Evolutionary conservation across 2,113 vertebrate species (phyloP).

Genomic region (Corythaeola cristata): DNA sequence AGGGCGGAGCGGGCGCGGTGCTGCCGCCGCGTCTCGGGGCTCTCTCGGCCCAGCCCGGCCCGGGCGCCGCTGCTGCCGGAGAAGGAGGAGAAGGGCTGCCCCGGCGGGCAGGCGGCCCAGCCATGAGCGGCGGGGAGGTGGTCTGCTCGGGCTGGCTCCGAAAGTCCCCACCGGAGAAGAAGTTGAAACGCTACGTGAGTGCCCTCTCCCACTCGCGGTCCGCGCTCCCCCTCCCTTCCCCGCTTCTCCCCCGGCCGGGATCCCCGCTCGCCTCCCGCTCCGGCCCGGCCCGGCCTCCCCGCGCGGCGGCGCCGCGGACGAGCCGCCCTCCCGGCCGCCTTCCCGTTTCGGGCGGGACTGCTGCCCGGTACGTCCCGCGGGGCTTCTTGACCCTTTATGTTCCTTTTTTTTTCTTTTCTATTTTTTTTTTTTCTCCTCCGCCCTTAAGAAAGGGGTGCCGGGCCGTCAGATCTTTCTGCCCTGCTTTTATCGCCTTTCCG

Average conservation of each 20-base stretch:
- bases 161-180: slow-evolving; percentile 98
- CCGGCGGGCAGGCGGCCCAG: slow-evolving; percentile 52
- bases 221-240: background rate
- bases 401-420: background rate
- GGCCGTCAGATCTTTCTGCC: background rate
- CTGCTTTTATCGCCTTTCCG: background rate
- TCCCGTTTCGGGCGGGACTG: background rate
- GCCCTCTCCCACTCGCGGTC: background rate
- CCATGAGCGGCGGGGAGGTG: slow-evolving; percentile 94
- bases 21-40: background rate
- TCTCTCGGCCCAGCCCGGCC: background rate
- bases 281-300: background rate
- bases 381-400: background rate
- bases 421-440: too few relatives aligned
- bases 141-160: slow-evolving; percentile 93
- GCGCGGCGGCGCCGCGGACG: background rate
- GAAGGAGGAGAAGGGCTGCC: background rate
- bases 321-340: background rate
- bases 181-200: slow-evolving; percentile 99
- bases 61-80: background rate
- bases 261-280: background rate
- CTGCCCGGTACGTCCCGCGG: background rate
- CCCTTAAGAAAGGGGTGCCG: background rate
- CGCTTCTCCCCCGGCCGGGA: background rate
- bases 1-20: slow-evolving; percentile 40